Base-by-base conservation (phyloP, 2,113 vertebrate genomes). In the Rhegmatorhina hoffmannsi region DNA sequence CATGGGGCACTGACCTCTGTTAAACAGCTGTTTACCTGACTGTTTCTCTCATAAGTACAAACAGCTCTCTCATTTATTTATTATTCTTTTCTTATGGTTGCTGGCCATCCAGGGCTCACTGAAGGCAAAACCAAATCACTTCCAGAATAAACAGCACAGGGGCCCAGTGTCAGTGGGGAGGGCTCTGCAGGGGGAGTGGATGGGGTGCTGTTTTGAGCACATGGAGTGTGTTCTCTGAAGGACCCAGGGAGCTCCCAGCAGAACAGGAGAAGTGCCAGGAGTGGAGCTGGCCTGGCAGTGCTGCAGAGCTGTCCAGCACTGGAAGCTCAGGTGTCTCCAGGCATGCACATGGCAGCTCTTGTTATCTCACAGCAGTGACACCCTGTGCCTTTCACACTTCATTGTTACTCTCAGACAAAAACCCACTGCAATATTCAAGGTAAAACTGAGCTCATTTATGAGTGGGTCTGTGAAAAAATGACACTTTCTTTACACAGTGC, bases 291-390 rank as follows among this genome's bases (percentile, higher is more conserved):
- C 78, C 59, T 29, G 26, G 89, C 68, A 87, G 56, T 0, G 0
- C 26, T 67, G 89, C 89, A 56, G 75, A 84, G 68, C 92, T 93
- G 64, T 81, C 89, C 87, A 69, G 81, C 67, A 86, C 78, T 49
- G 89, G 52, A 88, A 91, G 84, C 95, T 90, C 96, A 81, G 87
- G 86, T 76, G 69, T 92, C 89, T 84, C 44, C 77, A 77, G 82
- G 91, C 82, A 31, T 23, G 58, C 77, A 75, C 78, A 29, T 59
- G 63, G 91, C 78, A 85, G 75, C 55, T 69, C 63, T 78, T 63
- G 74, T 73, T 94, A 56, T 16, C 72, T 89, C 87, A 47, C 67
- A 86, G 87, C 62, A 60, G 43, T 62, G 87, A n/a, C 67, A 87
- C 90, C 67, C 72, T 80, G 46, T 80, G 75, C 78, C 72, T 76